phyloP scores from a whole-genome alignment of 2,888 invertebrate genomes.

The Caenorhabditis sp. region DNA sequence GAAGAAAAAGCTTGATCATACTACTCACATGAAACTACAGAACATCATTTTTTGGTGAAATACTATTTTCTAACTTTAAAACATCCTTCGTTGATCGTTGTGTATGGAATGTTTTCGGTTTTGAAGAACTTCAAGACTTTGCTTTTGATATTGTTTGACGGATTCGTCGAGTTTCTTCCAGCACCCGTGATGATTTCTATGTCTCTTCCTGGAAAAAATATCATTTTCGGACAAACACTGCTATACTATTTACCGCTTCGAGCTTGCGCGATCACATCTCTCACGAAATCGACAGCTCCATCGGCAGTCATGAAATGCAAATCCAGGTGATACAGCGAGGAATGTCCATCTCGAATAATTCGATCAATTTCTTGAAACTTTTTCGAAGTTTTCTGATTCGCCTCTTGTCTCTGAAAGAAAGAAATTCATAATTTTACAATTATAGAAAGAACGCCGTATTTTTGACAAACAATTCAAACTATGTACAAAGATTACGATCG shows the following conservation, averaged over 20 bases:
- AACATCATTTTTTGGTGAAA: too few species aligned
- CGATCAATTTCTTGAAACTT: not conserved
- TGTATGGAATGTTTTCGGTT: not conserved
- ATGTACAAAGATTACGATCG: too few species aligned
- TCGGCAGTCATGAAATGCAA: not conserved
- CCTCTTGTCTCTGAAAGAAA: not conserved
- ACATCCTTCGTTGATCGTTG: not conserved
- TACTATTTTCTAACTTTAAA: not conserved
- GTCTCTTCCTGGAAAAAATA: not conserved
- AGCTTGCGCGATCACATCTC: not conserved
- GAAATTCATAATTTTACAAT: too few species aligned
- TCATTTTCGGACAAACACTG: too few species aligned
- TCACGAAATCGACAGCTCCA: not conserved
- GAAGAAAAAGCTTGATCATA: too few species aligned
- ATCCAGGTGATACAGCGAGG: not conserved
- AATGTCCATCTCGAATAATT: not conserved
- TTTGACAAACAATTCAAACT: too few species aligned
- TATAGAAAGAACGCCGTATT: too few species aligned
- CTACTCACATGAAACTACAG: too few species aligned
- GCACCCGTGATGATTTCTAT: slow-evolving; percentile 1
- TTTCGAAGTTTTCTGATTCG: not conserved
- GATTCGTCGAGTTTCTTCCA: not conserved
- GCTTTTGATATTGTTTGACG: not conserved
- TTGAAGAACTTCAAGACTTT: not conserved
- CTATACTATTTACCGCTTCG: not conserved